Evolutionary conservation across 2,797 vertebrate species (phyloP).

Genomic region (Tragelaphus oryx): DNA sequence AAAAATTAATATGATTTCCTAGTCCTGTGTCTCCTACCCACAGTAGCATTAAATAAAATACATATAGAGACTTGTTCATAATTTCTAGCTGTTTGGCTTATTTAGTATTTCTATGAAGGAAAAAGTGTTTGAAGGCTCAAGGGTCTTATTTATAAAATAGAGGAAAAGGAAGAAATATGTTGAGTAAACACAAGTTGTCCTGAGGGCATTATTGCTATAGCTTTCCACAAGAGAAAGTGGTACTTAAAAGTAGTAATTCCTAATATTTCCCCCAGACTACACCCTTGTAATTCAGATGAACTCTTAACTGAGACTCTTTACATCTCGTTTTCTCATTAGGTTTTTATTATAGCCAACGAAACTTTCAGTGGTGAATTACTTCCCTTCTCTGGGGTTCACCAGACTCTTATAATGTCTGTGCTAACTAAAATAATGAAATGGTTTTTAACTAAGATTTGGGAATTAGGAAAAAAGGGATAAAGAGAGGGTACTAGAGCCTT

Average conservation of each 20-base stretch:
- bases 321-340: slow-evolving; percentile 66
- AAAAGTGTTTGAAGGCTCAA: neutral
- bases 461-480: neutral
- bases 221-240: neutral
- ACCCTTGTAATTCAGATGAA: slow-evolving; percentile 53
- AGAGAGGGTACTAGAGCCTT: neutral
- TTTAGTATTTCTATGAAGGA: neutral
- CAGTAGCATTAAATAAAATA: neutral
- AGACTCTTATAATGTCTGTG: neutral
- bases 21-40: neutral
- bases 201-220: neutral
- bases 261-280: neutral
- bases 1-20: neutral
- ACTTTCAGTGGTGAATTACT: slow-evolving; percentile 46
- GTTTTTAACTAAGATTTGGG: slow-evolving; percentile 35
- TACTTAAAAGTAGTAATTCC: neutral
- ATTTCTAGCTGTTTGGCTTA: slow-evolving; percentile 6
- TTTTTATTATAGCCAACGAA: slow-evolving; percentile 68
- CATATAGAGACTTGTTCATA: neutral
- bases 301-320: neutral
- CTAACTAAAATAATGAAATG: slow-evolving; percentile 53
- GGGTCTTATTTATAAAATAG: neutral
- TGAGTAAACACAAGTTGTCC: neutral
- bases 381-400: slow-evolving; percentile 28
- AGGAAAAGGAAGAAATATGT: neutral